These are phyloP conservation scores for Nomada ruficornis DNA, from an alignment of 2,888 invertebrate species.

Conservation along the genomic window DNA sequence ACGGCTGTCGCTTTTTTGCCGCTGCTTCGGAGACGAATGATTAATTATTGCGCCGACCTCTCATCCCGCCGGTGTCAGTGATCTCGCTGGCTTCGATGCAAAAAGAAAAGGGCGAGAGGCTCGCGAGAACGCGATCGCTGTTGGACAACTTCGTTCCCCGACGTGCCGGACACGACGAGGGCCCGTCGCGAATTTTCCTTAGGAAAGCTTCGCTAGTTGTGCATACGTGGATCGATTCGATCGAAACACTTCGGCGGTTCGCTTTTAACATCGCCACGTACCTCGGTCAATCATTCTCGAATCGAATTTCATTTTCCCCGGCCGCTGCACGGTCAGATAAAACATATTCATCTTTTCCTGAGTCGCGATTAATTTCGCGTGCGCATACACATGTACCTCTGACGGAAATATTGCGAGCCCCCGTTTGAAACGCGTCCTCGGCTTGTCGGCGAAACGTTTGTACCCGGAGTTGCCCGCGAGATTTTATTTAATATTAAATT, in stretches of 20 bases:
- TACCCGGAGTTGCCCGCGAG: neutral
- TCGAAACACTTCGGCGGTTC: too few species aligned
- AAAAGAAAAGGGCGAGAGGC: constrained; percentile 20
- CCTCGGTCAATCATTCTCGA: neutral
- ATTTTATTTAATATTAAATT: constrained; percentile 36
- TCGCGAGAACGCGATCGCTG: constrained; percentile 4
- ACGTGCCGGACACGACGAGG: neutral
- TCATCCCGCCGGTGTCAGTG: constrained; percentile 50
- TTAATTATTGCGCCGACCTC: constrained; percentile 70
- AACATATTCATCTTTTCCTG: constrained; percentile 1
- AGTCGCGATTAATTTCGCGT: constrained; percentile 23
- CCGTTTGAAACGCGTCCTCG: neutral
- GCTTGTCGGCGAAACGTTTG: neutral
- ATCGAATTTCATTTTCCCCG: neutral
- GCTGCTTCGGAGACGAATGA: constrained; percentile 68
- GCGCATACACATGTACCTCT: too few species aligned
- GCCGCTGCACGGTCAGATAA: neutral
- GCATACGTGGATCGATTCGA: too few species aligned
- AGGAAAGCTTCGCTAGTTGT: neutral
- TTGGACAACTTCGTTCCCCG: constrained; percentile 40
- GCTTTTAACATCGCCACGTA: too few species aligned
- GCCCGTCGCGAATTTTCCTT: neutral
- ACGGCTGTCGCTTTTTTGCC: constrained; percentile 66
- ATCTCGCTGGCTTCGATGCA: constrained; percentile 33
- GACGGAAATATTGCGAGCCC: neutral